Evolutionary conservation across 1,140 invertebrate genomes (phyloP).

Genomic region (Drosophila asahinai): DNA sequence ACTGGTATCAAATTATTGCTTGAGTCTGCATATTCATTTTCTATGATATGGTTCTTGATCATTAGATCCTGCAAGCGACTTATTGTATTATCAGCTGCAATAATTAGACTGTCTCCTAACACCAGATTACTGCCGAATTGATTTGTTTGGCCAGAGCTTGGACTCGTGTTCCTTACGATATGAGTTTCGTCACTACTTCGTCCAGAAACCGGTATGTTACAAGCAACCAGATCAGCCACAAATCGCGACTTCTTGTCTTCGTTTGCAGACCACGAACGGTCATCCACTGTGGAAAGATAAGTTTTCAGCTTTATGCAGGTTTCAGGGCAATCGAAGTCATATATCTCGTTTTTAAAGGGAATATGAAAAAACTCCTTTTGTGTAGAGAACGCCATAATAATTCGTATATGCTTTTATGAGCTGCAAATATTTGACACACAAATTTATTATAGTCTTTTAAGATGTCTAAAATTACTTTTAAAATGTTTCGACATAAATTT

Average conservation of each 20-base stretch:
- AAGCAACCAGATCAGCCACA: constrained; percentile 63
- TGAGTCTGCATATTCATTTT: not conserved
- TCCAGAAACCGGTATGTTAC: constrained; percentile 37
- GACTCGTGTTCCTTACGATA: not conserved
- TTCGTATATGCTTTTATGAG: not conserved
- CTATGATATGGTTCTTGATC: not conserved
- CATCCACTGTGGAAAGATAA: constrained; percentile 67
- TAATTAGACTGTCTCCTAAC: constrained; percentile 8
- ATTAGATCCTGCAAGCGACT: constrained; percentile 2
- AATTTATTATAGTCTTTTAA: constrained; percentile 39
- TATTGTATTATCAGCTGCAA: constrained; percentile 5
- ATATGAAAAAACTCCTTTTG: constrained; percentile 77
- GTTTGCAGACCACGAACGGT: constrained; percentile 68
- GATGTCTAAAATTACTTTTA: constrained; percentile 10
- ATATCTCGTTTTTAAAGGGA: constrained; percentile 66
- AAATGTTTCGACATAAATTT: constrained; percentile 1
- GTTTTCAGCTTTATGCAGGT: constrained; percentile 68
- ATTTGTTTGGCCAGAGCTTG: not conserved
- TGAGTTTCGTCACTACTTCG: not conserved
- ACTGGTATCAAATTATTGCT: not conserved
- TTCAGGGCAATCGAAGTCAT: constrained; percentile 51
- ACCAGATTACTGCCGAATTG: not conserved
- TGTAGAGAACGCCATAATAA: constrained; percentile 74
- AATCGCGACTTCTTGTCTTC: constrained; percentile 68
- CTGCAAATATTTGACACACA: constrained; percentile 17